Percentiles rank a stretch among this genome's conserved stretches.
These are phyloP conservation scores for Idris sp. DNA, from an alignment of 1,140 invertebrate species.

Conservation along the genomic window DNA sequence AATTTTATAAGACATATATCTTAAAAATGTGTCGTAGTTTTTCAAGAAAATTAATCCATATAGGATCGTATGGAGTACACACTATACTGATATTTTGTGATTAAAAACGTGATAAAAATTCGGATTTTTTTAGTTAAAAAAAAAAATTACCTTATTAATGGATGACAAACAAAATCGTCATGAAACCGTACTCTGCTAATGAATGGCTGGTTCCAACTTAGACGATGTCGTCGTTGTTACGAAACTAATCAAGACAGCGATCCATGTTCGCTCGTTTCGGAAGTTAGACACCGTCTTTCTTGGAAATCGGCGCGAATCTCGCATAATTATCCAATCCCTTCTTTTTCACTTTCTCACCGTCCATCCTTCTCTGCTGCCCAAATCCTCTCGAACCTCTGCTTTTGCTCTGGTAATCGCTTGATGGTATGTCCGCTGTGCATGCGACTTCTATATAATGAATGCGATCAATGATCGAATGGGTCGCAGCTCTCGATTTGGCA, in stretches of 20 bases:
- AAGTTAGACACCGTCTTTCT: constrained; percentile 26
- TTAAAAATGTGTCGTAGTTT: no score
- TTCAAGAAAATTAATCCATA: no score
- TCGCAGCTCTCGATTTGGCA: constrained; percentile 25
- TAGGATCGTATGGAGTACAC: no score
- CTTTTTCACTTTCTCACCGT: constrained; percentile 24
- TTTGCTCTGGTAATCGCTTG: constrained; percentile 78
- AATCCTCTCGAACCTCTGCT: constrained; percentile 71
- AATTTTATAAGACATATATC: no score
- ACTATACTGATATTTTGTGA: no score
- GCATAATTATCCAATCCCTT: constrained; percentile 37
- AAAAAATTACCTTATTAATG: no score
- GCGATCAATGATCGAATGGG: constrained; percentile 43
- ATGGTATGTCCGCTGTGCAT: constrained; percentile 69
- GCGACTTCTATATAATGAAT: constrained; percentile 55
- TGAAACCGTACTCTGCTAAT: no score
- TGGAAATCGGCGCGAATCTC: constrained; percentile 31
- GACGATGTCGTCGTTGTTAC: constrained; percentile 9
- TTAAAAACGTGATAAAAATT: no score
- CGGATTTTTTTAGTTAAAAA: no score
- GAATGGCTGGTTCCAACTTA: background rate
- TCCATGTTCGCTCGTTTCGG: constrained; percentile 15
- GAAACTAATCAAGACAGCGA: constrained; percentile 13
- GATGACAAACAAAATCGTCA: no score
- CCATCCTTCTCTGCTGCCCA: constrained; percentile 7